Conservation (phyloP, 2,797 vertebrate species). For the Chrosomus eos region DNA sequence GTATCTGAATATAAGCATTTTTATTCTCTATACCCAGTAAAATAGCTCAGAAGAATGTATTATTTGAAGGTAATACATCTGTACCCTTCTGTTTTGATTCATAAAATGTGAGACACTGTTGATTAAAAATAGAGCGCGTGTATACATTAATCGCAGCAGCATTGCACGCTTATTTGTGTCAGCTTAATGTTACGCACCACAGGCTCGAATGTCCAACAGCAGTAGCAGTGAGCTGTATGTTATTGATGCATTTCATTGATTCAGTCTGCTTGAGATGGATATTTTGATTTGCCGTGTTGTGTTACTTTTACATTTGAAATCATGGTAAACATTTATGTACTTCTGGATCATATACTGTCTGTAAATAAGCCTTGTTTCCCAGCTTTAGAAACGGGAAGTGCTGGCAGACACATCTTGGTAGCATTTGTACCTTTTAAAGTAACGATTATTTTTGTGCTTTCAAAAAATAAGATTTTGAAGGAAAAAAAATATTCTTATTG, state of each 20-base stretch:
- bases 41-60: not conserved
- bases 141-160: constrained; percentile 70
- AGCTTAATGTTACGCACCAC: constrained; percentile 65
- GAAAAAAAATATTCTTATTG: no score
- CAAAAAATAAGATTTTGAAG: not conserved
- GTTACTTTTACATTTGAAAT: not conserved
- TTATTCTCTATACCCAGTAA: no score
- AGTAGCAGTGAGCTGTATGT: not conserved
- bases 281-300: not conserved
- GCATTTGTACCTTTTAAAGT: not conserved
- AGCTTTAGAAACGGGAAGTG: not conserved
- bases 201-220: constrained; percentile 17
- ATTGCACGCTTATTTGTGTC: constrained; percentile 66
- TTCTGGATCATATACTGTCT: not conserved
- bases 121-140: constrained; percentile 76
- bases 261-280: not conserved
- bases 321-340: not conserved
- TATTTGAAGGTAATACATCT: constrained; percentile 35
- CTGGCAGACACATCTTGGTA: not conserved
- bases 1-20: not conserved
- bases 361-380: not conserved
- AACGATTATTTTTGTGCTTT: not conserved
- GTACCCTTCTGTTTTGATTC: constrained; percentile 60
- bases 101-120: constrained; percentile 63
- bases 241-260: constrained; percentile 15